Conservation (phyloP, 1,140 invertebrate genomes). For the Adelges cooleyi region DNA sequence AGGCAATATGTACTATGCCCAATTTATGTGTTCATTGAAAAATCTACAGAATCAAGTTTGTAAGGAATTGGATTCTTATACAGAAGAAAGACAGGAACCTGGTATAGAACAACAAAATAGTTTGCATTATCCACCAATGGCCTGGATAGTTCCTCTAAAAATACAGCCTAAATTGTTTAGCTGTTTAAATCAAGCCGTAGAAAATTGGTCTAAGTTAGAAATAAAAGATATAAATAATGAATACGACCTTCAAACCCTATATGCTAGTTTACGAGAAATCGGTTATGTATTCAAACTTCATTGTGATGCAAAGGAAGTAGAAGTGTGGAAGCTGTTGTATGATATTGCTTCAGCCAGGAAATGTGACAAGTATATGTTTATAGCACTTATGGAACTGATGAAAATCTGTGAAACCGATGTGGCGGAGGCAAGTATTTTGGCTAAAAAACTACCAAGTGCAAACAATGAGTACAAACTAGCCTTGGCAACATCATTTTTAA, state of each 20-base stretch:
- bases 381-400: background rate
- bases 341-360: background rate
- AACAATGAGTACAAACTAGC: conserved; percentile 1
- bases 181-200: background rate
- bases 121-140: background rate
- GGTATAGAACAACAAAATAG: conserved; percentile 9
- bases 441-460: conserved; percentile 1
- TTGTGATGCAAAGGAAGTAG: conserved; percentile 8
- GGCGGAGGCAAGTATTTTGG: background rate
- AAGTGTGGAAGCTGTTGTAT: conserved; percentile 21
- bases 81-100: conserved; percentile 5
- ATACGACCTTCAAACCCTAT: conserved; percentile 1
- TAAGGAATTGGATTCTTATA: conserved; percentile 20
- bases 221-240: background rate
- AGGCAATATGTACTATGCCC: conserved; percentile 11
- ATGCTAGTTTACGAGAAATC: conserved; percentile 2
- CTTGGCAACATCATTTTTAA: conserved; percentile 7
- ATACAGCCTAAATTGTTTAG: conserved; percentile 13
- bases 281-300: conserved; percentile 10
- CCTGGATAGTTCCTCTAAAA: conserved; percentile 18
- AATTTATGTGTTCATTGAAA: conserved; percentile 15
- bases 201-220: conserved; percentile 3
- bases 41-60: conserved; percentile 1
- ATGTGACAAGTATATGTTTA: conserved; percentile 5
- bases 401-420: background rate